These are phyloP conservation scores for Nycticorax nycticorax DNA, from an alignment of 2,113 vertebrate genomes.

Conservation along the genomic window DNA sequence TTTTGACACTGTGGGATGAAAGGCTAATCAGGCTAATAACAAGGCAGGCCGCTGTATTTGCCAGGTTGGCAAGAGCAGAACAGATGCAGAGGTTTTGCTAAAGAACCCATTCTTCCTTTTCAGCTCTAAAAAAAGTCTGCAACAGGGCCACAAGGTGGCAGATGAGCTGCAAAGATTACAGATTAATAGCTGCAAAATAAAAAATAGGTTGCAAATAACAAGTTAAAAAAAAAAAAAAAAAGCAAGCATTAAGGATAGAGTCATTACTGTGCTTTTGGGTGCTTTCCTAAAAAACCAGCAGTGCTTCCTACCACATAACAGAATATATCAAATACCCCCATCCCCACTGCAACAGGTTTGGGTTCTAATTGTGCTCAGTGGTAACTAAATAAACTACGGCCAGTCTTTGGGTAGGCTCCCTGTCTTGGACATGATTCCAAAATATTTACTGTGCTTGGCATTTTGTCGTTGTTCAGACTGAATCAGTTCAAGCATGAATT, in stretches of 20 bases:
- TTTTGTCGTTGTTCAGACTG: background rate
- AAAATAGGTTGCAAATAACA: background rate
- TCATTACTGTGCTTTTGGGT: background rate
- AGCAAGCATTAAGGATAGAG: background rate
- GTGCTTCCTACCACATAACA: background rate
- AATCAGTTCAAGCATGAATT: background rate
- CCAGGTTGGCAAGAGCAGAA: background rate
- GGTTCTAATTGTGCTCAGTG: background rate
- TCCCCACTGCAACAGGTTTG: background rate
- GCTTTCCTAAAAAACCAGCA: background rate
- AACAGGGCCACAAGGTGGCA: constrained; percentile 68
- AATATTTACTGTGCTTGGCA: background rate
- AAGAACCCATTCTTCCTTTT: background rate
- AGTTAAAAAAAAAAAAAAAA: background rate
- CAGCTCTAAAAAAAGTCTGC: background rate
- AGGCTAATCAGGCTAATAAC: background rate
- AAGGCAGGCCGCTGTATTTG: background rate
- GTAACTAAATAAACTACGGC: background rate
- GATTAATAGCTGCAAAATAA: background rate
- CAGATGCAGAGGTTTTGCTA: background rate
- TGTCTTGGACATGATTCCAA: background rate
- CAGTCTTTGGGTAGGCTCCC: background rate
- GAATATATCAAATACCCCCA: background rate
- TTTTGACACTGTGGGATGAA: background rate
- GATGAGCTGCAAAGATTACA: constrained; percentile 51